Base-by-base conservation (phyloP, 2,113 vertebrate genomes). In the Oncorhynchus clarkii region DNA sequence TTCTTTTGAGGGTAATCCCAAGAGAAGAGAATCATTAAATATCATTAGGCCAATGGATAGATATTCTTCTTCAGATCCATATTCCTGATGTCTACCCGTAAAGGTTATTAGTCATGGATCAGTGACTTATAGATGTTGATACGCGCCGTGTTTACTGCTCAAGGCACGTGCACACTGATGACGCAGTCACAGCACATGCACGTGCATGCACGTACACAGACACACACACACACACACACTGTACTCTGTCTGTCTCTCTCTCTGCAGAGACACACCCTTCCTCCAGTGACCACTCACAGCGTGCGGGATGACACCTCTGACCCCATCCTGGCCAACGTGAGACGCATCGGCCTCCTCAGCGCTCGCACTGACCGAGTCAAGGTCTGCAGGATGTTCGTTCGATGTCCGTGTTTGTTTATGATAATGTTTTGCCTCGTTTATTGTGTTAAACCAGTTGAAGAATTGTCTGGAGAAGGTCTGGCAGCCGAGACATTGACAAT, bases 281-380 rank as follows among this genome's bases (percentile, higher is more conserved):
- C 98, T 22, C 98, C 98, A 5, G 95, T 99, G 82, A 99, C 97
- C 65, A 99, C 98, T 3, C 98, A 99, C 93, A 99, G 98, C 91
- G 97, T 99, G 95, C 91, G 95, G 5, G 96, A 99, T 0, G 97
- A 99, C 79, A 76, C 93, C 60, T 91, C 89, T 0, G 97, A 99
- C 75, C 97, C 97, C 1, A 97, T 99, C 80, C 95, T 99, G 78
- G 94, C 87, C 78, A 99, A 96, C 76, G 91, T 99, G 62, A 86
- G 98, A n/a, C 93, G 97, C 18, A 95, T 99, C 0, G 94, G 95
- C 20, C 95, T 99, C 66, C 98, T 99, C 92, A 99, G 98, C 85
- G 90, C 92, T 75, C 94, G 97, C 27, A 92, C 92, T 0, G 98
- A 99, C 89, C 91, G 98, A 11, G 94, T 99, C 4, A 99, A 99